A percentile compares a stretch with the other conserved stretches of the same genome.
These are phyloP conservation scores for Bicyclus anynana DNA, from an alignment of 1,140 invertebrate genomes.

Conservation along the genomic window DNA sequence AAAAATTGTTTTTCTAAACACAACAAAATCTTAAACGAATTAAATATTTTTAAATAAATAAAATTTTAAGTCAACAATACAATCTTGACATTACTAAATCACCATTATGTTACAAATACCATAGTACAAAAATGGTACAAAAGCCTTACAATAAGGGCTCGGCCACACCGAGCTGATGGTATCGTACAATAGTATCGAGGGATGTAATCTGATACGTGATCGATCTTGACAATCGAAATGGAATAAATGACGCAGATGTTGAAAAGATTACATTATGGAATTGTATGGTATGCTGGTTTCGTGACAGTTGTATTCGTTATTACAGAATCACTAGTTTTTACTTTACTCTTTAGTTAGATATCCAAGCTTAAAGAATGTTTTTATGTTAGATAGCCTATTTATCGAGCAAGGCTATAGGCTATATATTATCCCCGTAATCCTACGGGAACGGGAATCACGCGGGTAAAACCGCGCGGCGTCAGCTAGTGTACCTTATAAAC, in stretches of 20 bases:
- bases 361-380: too few relatives aligned
- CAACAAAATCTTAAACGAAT: too few relatives aligned
- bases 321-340: too few relatives aligned
- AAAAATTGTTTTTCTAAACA: too few relatives aligned
- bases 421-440: too few relatives aligned
- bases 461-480: too few relatives aligned
- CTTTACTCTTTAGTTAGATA: too few relatives aligned
- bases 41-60: neutral
- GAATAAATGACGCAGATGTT: slow-evolving; percentile 9
- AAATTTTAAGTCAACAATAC: neutral
- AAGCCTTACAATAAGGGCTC: neutral
- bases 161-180: slow-evolving; percentile 1
- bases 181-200: slow-evolving; percentile 5
- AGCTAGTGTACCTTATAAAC: too few relatives aligned
- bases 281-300: slow-evolving; percentile 3
- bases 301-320: neutral
- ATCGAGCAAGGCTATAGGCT: too few relatives aligned
- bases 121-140: neutral
- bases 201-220: slow-evolving; percentile 13
- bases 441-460: too few relatives aligned
- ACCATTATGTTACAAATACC: neutral
- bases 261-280: slow-evolving; percentile 10
- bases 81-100: neutral
- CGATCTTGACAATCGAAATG: slow-evolving; percentile 9
- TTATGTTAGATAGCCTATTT: too few relatives aligned